These are phyloP conservation scores for Napeogenes inachia DNA, from an alignment of 2,888 invertebrate genomes.

Conservation along the genomic window DNA sequence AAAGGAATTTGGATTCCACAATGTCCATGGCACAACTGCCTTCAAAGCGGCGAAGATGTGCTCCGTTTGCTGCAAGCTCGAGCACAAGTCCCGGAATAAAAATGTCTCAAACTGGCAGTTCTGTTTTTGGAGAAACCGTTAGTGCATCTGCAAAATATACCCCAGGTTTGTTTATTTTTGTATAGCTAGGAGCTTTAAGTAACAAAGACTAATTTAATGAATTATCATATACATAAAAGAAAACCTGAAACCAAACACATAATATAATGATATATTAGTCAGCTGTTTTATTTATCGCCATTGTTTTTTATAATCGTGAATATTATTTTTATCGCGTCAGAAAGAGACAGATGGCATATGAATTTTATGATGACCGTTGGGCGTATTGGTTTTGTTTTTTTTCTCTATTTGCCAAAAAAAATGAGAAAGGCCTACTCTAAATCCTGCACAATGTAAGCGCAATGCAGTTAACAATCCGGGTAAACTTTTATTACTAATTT, in stretches of 20 bases:
- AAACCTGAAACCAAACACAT: background rate
- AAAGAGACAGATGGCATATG: constrained; percentile 52
- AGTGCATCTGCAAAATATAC: constrained; percentile 86
- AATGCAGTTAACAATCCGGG: constrained; percentile 3
- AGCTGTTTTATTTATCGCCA: constrained; percentile 62
- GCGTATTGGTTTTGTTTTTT: constrained; percentile 58
- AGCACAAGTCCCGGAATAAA: constrained; percentile 74
- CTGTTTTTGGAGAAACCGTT: constrained; percentile 89
- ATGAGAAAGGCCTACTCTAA: constrained; percentile 20
- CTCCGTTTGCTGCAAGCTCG: constrained; percentile 85
- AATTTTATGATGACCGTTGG: constrained; percentile 59
- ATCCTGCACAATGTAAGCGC: constrained; percentile 10
- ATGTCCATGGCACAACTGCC: constrained; percentile 94
- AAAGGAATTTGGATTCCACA: constrained; percentile 93
- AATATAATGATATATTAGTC: constrained; percentile 33
- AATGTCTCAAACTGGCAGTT: constrained; percentile 79
- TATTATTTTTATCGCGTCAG: constrained; percentile 70
- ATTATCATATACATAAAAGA: background rate
- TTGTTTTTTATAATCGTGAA: constrained; percentile 60
- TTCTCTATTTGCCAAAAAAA: constrained; percentile 30
- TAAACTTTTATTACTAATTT: background rate
- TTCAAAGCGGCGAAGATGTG: constrained; percentile 93
- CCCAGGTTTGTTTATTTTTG: constrained; percentile 84
- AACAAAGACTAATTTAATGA: constrained; percentile 14
- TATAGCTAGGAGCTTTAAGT: constrained; percentile 15